Conservation (phyloP, 1,140 invertebrate genomes). For the Drosophila sp. region DNA sequence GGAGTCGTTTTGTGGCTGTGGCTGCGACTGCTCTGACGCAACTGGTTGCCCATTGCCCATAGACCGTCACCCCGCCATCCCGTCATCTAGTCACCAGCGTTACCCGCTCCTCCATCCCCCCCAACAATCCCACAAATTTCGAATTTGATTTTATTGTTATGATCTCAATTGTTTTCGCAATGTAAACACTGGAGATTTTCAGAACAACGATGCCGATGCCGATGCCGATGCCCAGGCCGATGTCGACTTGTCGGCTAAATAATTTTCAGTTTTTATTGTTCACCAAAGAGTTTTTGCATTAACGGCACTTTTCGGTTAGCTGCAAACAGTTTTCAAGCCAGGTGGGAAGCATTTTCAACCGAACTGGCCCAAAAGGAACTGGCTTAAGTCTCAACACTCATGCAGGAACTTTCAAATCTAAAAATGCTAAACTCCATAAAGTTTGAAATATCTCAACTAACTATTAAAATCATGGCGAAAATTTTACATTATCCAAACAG, state of each 20-base stretch:
- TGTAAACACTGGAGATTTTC: slow-evolving; percentile 72
- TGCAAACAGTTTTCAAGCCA: too few species aligned
- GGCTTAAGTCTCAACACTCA: too few species aligned
- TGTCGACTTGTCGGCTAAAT: slow-evolving; percentile 53
- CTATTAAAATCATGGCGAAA: too few species aligned
- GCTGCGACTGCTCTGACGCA: slow-evolving; percentile 51
- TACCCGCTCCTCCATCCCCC: background rate
- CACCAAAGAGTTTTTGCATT: slow-evolving; percentile 27
- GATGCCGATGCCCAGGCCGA: slow-evolving; percentile 24
- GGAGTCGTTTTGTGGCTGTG: slow-evolving; percentile 14
- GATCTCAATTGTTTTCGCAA: slow-evolving; percentile 73
- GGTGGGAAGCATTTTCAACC: too few species aligned
- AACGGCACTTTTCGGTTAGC: too few species aligned
- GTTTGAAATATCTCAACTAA: too few species aligned
- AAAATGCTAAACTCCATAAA: too few species aligned
- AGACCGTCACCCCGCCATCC: slow-evolving; percentile 24
- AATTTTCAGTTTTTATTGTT: slow-evolving; percentile 44
- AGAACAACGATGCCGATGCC: slow-evolving; percentile 36
- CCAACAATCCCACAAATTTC: slow-evolving; percentile 58
- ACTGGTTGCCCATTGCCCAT: slow-evolving; percentile 70
- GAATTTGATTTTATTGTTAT: slow-evolving; percentile 80
- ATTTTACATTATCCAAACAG: too few species aligned
- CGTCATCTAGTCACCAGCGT: background rate
- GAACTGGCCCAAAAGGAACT: too few species aligned
- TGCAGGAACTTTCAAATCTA: too few species aligned